Evolutionary conservation across 2,888 invertebrate genomes (phyloP), one percentile per base, ranked within the genome.

Genomic region (Platycheirus albimanus): DNA sequence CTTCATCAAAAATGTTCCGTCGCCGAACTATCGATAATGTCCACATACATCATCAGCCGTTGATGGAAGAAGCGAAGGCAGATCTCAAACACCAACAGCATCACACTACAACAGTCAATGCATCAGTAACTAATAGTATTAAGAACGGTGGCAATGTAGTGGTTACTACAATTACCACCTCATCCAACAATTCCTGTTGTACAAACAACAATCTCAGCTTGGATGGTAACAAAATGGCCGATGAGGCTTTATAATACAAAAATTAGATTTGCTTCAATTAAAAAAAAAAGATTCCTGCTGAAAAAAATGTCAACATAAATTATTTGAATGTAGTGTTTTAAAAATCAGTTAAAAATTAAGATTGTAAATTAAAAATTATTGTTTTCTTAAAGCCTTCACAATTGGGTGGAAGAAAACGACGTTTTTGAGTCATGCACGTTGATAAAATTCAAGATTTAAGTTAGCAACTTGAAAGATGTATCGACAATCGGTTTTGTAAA

Each of bases 21-120:
- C 89, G 89, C n/a, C 88, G 88, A 72, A 89, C 88, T 63, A 85
- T 88, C 74, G 88, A 88, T 81, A 88, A 89, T 71, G 87, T 88
- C 24, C 89, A 88, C 56, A 89, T 89, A 66, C 86, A 88, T 4
- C 90, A 88, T 4, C 90, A 90, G 69, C 90, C 90, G 17, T 86
- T 90, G 30, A 89, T 90, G 88, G 89, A 88, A 74, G 89, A 89
- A 76, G 85, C 86, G 30, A 78, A 81, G 84, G 69, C 86, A 84
- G 85, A 28, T 69, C 83, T 45, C 36, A 33, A 63, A 33, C 52
- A 38, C 13, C 41, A 72, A 47, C 83, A 20, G 45, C 51, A 58
- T 5, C 56, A 51, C 3, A 54, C 54, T 36, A 84, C 76, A n/a
- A 76, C 76, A 20, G 67, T 72, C 33, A 84, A 70, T 67, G 61